These are phyloP conservation scores for Siphlonurus alternatus DNA, from an alignment of 2,888 invertebrate genomes.

Conservation along the genomic window DNA sequence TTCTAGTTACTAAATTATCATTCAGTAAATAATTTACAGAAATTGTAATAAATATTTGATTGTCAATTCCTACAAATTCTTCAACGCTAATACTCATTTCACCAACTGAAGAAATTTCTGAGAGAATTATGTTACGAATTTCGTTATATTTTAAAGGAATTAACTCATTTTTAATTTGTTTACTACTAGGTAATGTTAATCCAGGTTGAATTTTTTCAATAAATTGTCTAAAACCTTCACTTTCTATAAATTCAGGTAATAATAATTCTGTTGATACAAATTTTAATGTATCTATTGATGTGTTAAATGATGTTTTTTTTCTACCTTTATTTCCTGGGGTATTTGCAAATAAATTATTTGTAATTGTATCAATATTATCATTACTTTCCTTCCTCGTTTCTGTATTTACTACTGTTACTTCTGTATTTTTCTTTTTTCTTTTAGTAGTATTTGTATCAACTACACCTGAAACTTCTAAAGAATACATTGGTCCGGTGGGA, in stretches of 20 bases:
- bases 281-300: not conserved
- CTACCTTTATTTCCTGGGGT: not conserved
- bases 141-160: not conserved
- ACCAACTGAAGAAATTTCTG: not conserved
- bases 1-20: conserved; percentile 26
- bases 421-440: too few relatives aligned
- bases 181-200: not conserved
- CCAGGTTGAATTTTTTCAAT: not conserved
- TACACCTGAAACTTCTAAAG: too few relatives aligned
- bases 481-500: too few relatives aligned
- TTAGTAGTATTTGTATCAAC: too few relatives aligned
- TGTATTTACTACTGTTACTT: too few relatives aligned
- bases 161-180: not conserved
- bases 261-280: not conserved
- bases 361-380: not conserved
- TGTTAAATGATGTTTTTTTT: not conserved
- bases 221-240: not conserved
- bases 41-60: conserved; percentile 26
- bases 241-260: not conserved
- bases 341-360: not conserved
- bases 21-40: conserved; percentile 27
- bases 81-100: conserved; percentile 25
- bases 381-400: too few relatives aligned
- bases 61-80: conserved; percentile 27
- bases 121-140: not conserved